These are phyloP conservation scores for Philereme vetulata DNA, from an alignment of 2,888 invertebrate genomes.

Conservation along the genomic window DNA sequence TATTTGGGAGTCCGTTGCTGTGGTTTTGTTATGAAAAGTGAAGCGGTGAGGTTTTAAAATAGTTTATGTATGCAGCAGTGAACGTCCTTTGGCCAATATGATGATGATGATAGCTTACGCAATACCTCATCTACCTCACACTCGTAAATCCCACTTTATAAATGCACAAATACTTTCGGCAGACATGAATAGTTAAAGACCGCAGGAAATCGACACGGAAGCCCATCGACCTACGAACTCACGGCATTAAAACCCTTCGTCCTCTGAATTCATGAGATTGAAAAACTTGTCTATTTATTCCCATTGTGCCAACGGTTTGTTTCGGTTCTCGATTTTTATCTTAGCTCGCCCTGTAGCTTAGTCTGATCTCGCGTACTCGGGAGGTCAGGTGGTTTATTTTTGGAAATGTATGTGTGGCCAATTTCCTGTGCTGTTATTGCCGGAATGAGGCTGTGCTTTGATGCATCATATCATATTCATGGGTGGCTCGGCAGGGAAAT, in stretches of 20 bases:
- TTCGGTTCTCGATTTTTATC: neutral
- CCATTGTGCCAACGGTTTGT: slow-evolving; percentile 3
- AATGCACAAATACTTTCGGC: slow-evolving; percentile 17
- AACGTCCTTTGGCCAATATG: too few relatives aligned
- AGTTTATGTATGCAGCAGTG: neutral
- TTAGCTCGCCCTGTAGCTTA: neutral
- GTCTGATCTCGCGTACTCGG: neutral
- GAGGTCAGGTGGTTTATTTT: neutral
- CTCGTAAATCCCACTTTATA: too few relatives aligned
- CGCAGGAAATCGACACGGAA: slow-evolving; percentile 37
- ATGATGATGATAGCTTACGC: too few relatives aligned
- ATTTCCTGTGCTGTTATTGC: neutral
- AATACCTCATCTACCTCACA: too few relatives aligned
- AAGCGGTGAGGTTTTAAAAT: neutral
- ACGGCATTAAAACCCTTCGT: slow-evolving; percentile 2
- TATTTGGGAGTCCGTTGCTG: too few relatives aligned
- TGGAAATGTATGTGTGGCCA: neutral
- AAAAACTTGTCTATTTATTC: slow-evolving; percentile 10
- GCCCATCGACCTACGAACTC: slow-evolving; percentile 18
- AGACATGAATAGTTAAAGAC: slow-evolving; percentile 43
- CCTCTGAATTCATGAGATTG: slow-evolving; percentile 4
- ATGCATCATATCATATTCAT: slow-evolving; percentile 5
- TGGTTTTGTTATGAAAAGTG: too few relatives aligned
- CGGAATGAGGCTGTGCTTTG: neutral
- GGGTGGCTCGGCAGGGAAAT: neutral